phyloP scores from a whole-genome alignment of 2,888 invertebrate species.

The Dorcus parallelipipedus region DNA sequence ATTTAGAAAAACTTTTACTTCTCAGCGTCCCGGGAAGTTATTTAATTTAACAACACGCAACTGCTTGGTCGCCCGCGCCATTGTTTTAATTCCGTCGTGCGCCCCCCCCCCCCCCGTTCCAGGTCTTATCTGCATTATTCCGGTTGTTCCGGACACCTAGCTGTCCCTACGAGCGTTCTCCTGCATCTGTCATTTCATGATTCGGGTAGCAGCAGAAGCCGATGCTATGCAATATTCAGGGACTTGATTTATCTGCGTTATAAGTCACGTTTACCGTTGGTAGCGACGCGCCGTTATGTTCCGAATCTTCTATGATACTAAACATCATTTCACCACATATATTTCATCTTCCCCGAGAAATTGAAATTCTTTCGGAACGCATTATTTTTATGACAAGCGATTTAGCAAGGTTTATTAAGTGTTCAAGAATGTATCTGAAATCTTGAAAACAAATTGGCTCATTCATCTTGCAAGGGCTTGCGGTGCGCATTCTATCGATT shows the following conservation, averaged over 20 bases:
- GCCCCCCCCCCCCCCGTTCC: neutral
- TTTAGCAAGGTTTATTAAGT: conserved; percentile 39
- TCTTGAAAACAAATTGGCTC: conserved; percentile 42
- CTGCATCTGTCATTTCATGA: conserved; percentile 36
- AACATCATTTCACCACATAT: conserved; percentile 23
- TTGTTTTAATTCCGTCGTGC: conserved; percentile 17
- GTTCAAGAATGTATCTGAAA: conserved; percentile 38
- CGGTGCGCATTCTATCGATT: conserved; percentile 22
- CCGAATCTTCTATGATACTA: conserved; percentile 19
- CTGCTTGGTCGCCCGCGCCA: conserved; percentile 11
- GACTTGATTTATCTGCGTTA: conserved; percentile 37
- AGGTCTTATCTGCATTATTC: conserved; percentile 10
- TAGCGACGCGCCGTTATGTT: conserved; percentile 27
- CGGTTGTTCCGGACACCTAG: conserved; percentile 22
- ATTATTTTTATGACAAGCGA: conserved; percentile 37
- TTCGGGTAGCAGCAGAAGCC: conserved; percentile 27
- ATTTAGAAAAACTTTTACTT: too few species aligned
- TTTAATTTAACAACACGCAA: conserved; percentile 23
- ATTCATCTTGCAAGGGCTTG: conserved; percentile 37
- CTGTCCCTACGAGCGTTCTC: conserved; percentile 27
- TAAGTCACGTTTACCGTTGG: conserved; percentile 37
- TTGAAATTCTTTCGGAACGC: conserved; percentile 37
- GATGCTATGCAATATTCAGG: conserved; percentile 32
- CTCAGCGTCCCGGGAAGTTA: conserved; percentile 10
- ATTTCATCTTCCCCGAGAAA: conserved; percentile 25